Conservation (phyloP, 2,113 vertebrate species). For the Ciconia maguari region DNA sequence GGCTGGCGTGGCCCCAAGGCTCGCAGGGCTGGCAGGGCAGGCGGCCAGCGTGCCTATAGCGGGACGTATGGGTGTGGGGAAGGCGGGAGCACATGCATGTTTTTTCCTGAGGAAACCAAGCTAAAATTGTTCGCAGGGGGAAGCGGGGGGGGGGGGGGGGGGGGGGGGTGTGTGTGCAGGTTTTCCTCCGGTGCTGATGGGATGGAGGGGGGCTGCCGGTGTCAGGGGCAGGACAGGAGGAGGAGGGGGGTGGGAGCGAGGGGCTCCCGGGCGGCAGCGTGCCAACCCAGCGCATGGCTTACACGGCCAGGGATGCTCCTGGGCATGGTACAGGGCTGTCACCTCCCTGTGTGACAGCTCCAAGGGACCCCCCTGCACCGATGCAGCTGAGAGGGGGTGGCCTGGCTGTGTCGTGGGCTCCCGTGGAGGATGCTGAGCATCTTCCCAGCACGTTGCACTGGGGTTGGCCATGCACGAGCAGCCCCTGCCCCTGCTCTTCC, state of each 20-base stretch:
- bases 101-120: conserved; percentile 57
- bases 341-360: background rate
- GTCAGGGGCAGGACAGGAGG: background rate
- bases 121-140: background rate
- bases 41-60: background rate
- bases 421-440: background rate
- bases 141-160: no score
- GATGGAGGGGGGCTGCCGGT: background rate
- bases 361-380: background rate
- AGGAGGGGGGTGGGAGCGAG: background rate
- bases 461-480: background rate
- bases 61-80: background rate
- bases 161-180: background rate
- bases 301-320: background rate
- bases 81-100: background rate
- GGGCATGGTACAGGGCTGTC: background rate
- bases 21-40: background rate
- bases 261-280: background rate
- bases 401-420: background rate
- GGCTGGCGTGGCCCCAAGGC: background rate
- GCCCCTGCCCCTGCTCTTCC: background rate
- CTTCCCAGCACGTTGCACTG: fast-evolving
- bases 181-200: background rate
- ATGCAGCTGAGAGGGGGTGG: background rate
- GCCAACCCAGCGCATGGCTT: fast-evolving